Percentiles rank a stretch among this genome's conserved stretches.
These are phyloP conservation scores for Trypoxylon attenuatum DNA, from an alignment of 2,888 invertebrate species.

Conservation along the genomic window DNA sequence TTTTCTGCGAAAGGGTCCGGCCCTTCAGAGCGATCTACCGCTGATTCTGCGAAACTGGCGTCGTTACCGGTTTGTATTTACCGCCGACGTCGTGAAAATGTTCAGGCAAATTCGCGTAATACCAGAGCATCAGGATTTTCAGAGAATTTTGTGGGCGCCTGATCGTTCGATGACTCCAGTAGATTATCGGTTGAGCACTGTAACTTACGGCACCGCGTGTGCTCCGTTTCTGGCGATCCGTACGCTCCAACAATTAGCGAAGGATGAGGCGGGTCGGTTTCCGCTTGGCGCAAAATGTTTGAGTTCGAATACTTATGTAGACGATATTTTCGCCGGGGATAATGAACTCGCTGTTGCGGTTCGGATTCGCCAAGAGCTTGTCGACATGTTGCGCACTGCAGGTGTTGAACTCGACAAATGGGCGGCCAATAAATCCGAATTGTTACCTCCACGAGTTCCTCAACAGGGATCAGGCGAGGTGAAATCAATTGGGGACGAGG, in stretches of 20 bases:
- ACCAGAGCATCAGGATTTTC: slow-evolving; percentile 6
- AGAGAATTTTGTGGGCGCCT: slow-evolving; percentile 29
- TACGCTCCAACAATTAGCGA: slow-evolving; percentile 12
- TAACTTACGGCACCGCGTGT: slow-evolving; percentile 21
- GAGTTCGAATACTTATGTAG: slow-evolving; percentile 15
- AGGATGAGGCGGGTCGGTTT: slow-evolving; percentile 9
- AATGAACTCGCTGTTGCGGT: slow-evolving; percentile 8
- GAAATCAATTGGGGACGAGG: background rate
- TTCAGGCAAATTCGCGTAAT: background rate
- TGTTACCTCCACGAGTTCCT: too few species aligned
- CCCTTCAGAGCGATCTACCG: slow-evolving; percentile 20
- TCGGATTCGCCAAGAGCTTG: background rate
- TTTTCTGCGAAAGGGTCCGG: slow-evolving; percentile 8
- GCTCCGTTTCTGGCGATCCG: slow-evolving; percentile 19
- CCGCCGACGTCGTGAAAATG: slow-evolving; percentile 18
- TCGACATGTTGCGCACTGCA: background rate
- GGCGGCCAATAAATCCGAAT: background rate
- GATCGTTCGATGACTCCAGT: background rate
- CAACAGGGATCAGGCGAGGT: too few species aligned
- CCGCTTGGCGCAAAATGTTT: slow-evolving; percentile 11
- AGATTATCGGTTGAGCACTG: slow-evolving; percentile 10
- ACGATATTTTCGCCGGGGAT: slow-evolving; percentile 22
- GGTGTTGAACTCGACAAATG: background rate
- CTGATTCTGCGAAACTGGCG: slow-evolving; percentile 22
- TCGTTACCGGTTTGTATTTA: slow-evolving; percentile 13